A percentile compares a stretch with the other conserved stretches of the same genome.
These are phyloP conservation scores for Marisa cornuarietis DNA, from an alignment of 1,140 invertebrate species.

Conservation along the genomic window DNA sequence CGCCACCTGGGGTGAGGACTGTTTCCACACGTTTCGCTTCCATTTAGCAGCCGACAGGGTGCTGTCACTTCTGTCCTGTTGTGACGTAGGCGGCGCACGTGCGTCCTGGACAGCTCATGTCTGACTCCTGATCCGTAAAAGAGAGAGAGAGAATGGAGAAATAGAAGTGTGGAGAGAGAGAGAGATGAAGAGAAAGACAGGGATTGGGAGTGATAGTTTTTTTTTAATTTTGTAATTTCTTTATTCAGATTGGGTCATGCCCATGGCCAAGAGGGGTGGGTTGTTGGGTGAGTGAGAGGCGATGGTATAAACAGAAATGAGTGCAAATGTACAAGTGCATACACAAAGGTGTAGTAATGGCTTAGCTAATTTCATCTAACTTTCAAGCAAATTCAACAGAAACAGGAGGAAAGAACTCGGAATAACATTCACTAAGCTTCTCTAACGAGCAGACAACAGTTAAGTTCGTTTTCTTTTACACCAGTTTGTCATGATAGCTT, in stretches of 20 bases:
- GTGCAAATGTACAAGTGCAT: not conserved
- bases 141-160: not conserved
- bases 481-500: not conserved
- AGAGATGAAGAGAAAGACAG: conserved; percentile 6
- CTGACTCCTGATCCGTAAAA: not conserved
- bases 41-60: conserved; percentile 20
- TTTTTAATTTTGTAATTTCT: not conserved
- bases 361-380: not conserved
- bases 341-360: not conserved
- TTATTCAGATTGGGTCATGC: not conserved
- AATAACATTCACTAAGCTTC: not conserved
- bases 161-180: conserved; percentile 5
- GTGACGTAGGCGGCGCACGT: not conserved
- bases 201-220: not conserved
- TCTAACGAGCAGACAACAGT: not conserved
- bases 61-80: conserved; percentile 12
- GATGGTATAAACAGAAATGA: not conserved
- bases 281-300: not conserved
- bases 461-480: not conserved
- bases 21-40: conserved; percentile 11
- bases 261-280: not conserved
- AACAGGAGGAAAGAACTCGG: not conserved
- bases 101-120: not conserved
- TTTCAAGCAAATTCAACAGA: conserved; percentile 11
- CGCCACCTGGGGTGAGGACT: conserved; percentile 4